These are phyloP conservation scores for Catotricha subobsoleta DNA, from an alignment of 2,888 invertebrate genomes.

Conservation along the genomic window DNA sequence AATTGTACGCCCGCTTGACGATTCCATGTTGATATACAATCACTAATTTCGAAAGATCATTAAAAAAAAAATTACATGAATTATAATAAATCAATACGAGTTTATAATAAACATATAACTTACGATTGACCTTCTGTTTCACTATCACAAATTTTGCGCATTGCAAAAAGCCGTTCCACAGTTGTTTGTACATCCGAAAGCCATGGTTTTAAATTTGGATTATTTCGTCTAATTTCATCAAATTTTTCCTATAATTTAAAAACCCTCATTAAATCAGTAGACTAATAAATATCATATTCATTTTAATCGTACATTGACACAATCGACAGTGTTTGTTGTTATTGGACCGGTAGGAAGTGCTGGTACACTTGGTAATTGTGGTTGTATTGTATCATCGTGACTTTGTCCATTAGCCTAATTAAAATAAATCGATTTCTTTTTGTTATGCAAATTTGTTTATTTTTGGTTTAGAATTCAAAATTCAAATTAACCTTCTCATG, in stretches of 20 bases:
- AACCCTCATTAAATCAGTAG: background rate
- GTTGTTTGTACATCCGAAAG: background rate
- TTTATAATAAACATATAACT: too few species aligned
- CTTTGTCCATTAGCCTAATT: too few species aligned
- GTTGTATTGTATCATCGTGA: too few species aligned
- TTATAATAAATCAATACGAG: background rate
- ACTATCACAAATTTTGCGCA: background rate
- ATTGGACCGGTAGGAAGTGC: background rate
- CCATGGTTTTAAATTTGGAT: constrained; percentile 3
- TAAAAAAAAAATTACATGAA: background rate
- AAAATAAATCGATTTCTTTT: too few species aligned
- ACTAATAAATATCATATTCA: background rate
- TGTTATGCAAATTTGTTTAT: too few species aligned
- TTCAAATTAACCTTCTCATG: too few species aligned
- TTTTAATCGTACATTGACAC: constrained; percentile 1
- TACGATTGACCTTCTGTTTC: background rate
- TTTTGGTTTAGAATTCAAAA: too few species aligned
- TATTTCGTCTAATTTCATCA: constrained; percentile 1
- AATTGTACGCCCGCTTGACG: constrained; percentile 3
- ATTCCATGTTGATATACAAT: constrained; percentile 3
- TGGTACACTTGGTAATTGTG: background rate
- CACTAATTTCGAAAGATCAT: background rate
- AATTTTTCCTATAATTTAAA: background rate
- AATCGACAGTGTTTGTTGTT: background rate
- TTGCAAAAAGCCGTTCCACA: background rate